phyloP scores from a whole-genome alignment of 2,797 vertebrate species.

The Otus scops region DNA sequence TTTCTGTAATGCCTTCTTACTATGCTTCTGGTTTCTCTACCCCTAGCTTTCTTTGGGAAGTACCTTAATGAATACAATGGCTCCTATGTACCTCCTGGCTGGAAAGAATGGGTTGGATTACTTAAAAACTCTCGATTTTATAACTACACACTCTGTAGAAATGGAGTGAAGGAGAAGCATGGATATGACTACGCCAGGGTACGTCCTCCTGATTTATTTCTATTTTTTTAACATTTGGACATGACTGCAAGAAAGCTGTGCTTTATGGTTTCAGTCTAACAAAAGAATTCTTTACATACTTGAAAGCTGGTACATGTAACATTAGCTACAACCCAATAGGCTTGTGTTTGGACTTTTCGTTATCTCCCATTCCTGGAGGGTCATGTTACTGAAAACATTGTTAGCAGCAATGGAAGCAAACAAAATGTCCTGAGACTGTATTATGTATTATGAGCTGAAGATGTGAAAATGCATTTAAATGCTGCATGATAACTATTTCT shows the following conservation, averaged over 20 bases:
- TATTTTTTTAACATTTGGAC: background rate
- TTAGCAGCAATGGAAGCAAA: slow-evolving; percentile 3
- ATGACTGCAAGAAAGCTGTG: background rate
- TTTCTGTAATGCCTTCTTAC: background rate
- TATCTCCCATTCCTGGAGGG: background rate
- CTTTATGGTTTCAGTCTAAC: background rate
- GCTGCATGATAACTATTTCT: background rate
- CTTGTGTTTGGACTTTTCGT: background rate
- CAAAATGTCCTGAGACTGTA: background rate
- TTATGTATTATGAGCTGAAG: background rate
- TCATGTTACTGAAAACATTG: background rate
- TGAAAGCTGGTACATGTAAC: background rate
- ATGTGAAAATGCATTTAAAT: slow-evolving; percentile 25
- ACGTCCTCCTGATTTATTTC: slow-evolving; percentile 41
- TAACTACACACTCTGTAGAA: slow-evolving; percentile 94
- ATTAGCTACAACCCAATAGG: background rate
- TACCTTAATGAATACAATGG: slow-evolving; percentile 98
- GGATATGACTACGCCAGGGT: slow-evolving; percentile 90
- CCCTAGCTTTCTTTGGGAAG: slow-evolving; percentile 95
- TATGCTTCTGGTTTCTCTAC: background rate
- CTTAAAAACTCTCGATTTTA: slow-evolving; percentile 98
- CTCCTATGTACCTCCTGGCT: slow-evolving; percentile 91
- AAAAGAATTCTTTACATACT: background rate
- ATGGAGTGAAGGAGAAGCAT: slow-evolving; percentile 91
- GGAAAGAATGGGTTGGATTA: slow-evolving; percentile 95